phyloP scores from a whole-genome alignment of 2,888 invertebrate species.

The Schizaphis graminum region DNA sequence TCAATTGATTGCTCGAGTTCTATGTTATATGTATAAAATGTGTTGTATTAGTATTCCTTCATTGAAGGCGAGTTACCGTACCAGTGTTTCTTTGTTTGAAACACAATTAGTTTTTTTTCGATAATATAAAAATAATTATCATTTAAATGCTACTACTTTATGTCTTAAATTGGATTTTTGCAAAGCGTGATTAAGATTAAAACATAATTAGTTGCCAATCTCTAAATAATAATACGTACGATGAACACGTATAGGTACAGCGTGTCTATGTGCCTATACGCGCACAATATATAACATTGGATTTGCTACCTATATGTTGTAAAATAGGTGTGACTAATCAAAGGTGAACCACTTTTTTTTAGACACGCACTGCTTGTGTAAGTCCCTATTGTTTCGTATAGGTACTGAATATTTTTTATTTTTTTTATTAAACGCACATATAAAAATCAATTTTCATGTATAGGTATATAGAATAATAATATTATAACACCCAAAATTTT shows the following conservation, averaged over 20 bases:
- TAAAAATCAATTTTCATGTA: constrained; percentile 37
- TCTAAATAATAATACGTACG: not conserved
- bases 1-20: not conserved
- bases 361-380: constrained; percentile 57
- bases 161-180: constrained; percentile 18
- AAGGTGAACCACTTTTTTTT: constrained; percentile 54
- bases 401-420: not conserved
- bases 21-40: not conserved
- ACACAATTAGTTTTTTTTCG: not conserved
- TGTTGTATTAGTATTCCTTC: not conserved
- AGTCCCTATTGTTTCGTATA: constrained; percentile 31
- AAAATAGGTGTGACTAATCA: constrained; percentile 59
- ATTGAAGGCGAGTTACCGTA: not conserved
- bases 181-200: not conserved
- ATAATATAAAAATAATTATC: not conserved
- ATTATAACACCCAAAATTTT: constrained; percentile 21
- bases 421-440: constrained; percentile 42
- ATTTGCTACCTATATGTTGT: constrained; percentile 33
- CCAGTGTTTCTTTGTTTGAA: constrained; percentile 17
- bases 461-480: not conserved
- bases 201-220: constrained; percentile 24
- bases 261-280: not conserved
- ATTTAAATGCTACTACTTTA: constrained; percentile 20
- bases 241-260: not conserved
- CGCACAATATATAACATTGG: constrained; percentile 37